phyloP scores from a whole-genome alignment of 2,888 invertebrate genomes.

The Tachina fera region DNA sequence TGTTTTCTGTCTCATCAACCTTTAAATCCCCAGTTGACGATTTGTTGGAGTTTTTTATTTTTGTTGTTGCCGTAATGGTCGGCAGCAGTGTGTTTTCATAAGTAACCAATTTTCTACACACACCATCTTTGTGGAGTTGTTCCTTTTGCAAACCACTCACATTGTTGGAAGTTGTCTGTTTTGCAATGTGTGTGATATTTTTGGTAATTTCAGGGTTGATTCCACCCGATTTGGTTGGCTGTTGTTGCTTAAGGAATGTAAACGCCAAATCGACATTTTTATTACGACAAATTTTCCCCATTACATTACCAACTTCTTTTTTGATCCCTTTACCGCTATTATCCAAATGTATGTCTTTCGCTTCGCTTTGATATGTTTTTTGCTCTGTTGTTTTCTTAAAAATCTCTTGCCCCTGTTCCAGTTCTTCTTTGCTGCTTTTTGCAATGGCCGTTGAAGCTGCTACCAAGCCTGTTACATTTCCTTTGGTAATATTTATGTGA shows the following conservation, averaged over 20 bases:
- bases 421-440: neutral
- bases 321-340: conserved; percentile 28
- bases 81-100: conserved; percentile 60
- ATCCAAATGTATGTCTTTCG: conserved; percentile 79
- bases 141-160: conserved; percentile 7
- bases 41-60: conserved; percentile 41
- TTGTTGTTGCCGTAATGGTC: conserved; percentile 57
- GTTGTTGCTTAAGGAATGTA: conserved; percentile 77
- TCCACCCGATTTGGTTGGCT: conserved; percentile 64
- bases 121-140: neutral
- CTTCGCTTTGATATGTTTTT: conserved; percentile 77
- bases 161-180: conserved; percentile 12
- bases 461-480: conserved; percentile 38
- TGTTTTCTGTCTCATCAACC: conserved; percentile 37
- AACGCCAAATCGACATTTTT: conserved; percentile 83
- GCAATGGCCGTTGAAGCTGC: conserved; percentile 7
- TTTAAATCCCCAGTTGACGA: conserved; percentile 38
- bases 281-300: conserved; percentile 81
- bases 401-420: conserved; percentile 11
- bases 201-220: conserved; percentile 65
- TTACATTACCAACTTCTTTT: conserved; percentile 50
- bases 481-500: conserved; percentile 80
- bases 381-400: conserved; percentile 53
- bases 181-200: conserved; percentile 48
- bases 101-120: conserved; percentile 44